Evolutionary conservation across 2,888 invertebrate species (phyloP).

Genomic region (Cepaea hortensis): DNA sequence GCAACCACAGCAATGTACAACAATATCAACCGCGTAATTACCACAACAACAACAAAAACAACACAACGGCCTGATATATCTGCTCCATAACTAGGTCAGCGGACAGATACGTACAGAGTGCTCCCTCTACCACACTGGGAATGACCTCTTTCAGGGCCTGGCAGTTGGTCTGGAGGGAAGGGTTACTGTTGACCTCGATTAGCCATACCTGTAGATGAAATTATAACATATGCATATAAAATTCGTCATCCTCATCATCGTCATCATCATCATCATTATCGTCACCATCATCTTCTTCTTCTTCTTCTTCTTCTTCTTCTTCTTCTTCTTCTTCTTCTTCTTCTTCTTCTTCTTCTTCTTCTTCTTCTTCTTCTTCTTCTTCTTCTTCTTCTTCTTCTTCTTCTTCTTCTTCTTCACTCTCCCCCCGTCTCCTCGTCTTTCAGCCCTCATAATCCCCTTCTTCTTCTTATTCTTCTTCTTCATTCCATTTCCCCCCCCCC

Average conservation of each 20-base stretch:
- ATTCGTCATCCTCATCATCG: too few relatives aligned
- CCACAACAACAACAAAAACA: too few relatives aligned
- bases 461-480: neutral
- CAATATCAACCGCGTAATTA: too few relatives aligned
- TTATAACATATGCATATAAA: neutral
- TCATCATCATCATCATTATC: too few relatives aligned
- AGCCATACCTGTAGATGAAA: constrained; percentile 62
- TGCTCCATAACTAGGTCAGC: too few relatives aligned
- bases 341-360: constrained; percentile 37
- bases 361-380: constrained; percentile 3
- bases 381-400: neutral
- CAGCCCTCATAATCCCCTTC: neutral
- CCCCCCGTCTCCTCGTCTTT: neutral
- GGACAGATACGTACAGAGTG: constrained; percentile 68
- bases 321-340: neutral
- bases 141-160: constrained; percentile 73
- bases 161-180: constrained; percentile 74
- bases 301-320: neutral
- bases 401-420: neutral
- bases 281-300: too few relatives aligned
- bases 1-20: too few relatives aligned
- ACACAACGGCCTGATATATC: too few relatives aligned
- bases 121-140: constrained; percentile 73
- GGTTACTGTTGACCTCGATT: constrained; percentile 76
- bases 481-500: too few relatives aligned